These are phyloP conservation scores for Epinephelus fuscoguttatus DNA, from an alignment of 2,113 vertebrate species.

Conservation along the genomic window DNA sequence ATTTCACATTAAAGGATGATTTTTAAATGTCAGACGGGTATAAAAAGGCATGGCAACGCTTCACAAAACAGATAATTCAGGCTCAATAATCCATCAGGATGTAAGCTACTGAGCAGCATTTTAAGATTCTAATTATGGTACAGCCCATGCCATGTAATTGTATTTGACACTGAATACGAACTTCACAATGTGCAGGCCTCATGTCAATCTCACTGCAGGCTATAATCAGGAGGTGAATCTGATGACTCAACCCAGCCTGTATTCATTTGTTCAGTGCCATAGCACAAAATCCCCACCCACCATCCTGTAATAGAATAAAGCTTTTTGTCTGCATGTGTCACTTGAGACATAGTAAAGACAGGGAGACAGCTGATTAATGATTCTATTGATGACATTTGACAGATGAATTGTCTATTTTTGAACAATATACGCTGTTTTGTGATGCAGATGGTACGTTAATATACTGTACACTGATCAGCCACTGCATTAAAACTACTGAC, in stretches of 20 bases:
- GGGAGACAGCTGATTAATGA: conserved; percentile 51
- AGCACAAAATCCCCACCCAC: conserved; percentile 69
- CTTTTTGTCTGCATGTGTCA: conserved; percentile 72
- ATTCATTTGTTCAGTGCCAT: conserved; percentile 69
- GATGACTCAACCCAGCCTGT: conserved; percentile 67
- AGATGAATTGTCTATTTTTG: conserved; percentile 50
- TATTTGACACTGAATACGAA: conserved; percentile 71
- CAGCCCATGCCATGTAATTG: conserved; percentile 57
- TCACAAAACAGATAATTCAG: background rate
- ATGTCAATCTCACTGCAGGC: conserved; percentile 71
- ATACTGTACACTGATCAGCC: background rate
- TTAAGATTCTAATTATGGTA: conserved; percentile 62
- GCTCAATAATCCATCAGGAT: conserved; percentile 23
- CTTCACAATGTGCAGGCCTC: conserved; percentile 68
- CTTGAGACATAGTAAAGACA: conserved; percentile 64
- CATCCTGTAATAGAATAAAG: conserved; percentile 61
- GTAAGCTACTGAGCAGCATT: conserved; percentile 20
- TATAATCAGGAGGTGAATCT: conserved; percentile 79
- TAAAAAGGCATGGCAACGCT: background rate
- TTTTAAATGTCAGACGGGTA: conserved; percentile 9
- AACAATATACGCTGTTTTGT: conserved; percentile 43
- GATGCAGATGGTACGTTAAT: conserved; percentile 50
- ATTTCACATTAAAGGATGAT: background rate
- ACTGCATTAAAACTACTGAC: no score
- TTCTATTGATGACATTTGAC: conserved; percentile 64